Conservation (phyloP, 2,797 vertebrate species). For the Eulemur albifrons region DNA sequence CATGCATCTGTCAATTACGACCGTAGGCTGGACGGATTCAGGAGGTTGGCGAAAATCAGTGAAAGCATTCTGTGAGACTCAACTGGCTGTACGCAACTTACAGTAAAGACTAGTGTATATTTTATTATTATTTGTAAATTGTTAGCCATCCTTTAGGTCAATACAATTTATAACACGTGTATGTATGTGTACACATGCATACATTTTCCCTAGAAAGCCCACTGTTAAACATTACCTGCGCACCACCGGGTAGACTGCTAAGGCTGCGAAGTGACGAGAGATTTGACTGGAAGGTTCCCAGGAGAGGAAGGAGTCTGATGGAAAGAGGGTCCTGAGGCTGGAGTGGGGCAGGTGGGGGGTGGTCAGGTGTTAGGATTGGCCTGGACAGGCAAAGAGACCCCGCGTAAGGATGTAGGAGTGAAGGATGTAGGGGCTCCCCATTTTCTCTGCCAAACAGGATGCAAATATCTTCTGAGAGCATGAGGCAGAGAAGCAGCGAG, state of each 20-base stretch:
- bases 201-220: neutral
- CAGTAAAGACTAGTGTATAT: neutral
- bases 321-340: neutral
- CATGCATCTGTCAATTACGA: neutral
- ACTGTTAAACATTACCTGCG: neutral
- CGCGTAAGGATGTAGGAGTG: too few relatives aligned
- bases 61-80: neutral
- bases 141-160: neutral
- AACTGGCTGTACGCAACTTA: neutral
- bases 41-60: neutral
- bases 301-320: neutral
- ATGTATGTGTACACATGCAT: neutral
- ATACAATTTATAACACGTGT: neutral
- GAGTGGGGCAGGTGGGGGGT: neutral
- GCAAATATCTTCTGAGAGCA: neutral
- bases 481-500: neutral
- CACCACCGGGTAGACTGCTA: neutral
- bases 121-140: conserved; percentile 15
- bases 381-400: neutral
- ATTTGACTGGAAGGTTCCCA: neutral
- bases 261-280: neutral
- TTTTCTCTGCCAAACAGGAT: neutral
- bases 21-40: neutral
- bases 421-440: too few relatives aligned
- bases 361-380: neutral